Base-by-base conservation (phyloP, 2,888 invertebrate genomes). In the Calameuta idolon region DNA sequence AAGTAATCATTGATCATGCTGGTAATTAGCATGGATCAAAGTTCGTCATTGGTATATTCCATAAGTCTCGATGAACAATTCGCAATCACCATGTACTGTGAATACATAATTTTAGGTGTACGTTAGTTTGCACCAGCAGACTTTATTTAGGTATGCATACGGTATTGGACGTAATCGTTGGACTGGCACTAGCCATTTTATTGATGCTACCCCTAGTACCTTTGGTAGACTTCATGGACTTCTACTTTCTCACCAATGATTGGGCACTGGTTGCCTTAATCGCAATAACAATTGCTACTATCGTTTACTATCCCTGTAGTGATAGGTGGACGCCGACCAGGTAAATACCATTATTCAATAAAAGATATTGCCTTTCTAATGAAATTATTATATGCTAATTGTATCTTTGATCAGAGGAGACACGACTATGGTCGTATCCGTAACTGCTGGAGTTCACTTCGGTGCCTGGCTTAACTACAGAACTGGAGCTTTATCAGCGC, bases 111-210 rank as follows among this genome's bases (percentile, higher is more conserved):
- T 55, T 23, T 23, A 84, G 94, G 94, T 97, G 97, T 89, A 91
- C 94, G 4, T 91, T 97, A 40, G 96, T 98, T 77, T 97, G 97
- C 89, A 92, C 95, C 76, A 98, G 98, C 92, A 93, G 98, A 86
- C 91, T 98, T 23, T 98, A 98, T 91, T 93, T 98, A 75, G 98
- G 98, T 84, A 98, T 98, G 98, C 98, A 98, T 89, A 96, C 97
- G 86, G 95, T 97, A 81, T 92, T 98, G 93, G 98, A 98, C 90
- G 94, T 98, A 81, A 92, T 97, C 77, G 97, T 94, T 23, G 98
- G 98, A 1, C 91, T 98, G 76, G 83, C 93, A 2, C 92, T 97
- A 83, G 95, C 97, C 0, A 89, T 94, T 4, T 77, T 93, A 1
- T 92, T 98, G 80, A 94, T 98, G 93, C 92, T 95, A 73, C 93